Percentiles rank a stretch among this genome's conserved stretches.
Conservation (phyloP, 2,888 invertebrate species). For the Girardia tigrina region DNA sequence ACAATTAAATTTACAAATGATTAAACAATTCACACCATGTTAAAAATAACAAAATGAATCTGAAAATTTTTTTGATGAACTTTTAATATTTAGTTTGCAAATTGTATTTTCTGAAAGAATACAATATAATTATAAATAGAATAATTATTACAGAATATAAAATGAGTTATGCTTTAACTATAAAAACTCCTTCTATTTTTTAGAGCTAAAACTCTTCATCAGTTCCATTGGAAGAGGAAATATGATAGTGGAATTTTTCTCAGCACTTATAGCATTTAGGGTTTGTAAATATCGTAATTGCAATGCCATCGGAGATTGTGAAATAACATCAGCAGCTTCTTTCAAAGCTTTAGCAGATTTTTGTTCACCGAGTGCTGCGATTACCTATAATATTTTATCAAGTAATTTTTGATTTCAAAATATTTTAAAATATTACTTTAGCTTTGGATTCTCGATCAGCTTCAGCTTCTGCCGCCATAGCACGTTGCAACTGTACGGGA, state of each 20-base stretch:
- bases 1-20: too few species aligned
- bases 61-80: too few species aligned
- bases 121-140: too few species aligned
- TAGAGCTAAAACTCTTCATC: not conserved
- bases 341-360: constrained; percentile 5
- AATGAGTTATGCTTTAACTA: too few species aligned
- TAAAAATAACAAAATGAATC: too few species aligned
- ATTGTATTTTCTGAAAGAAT: too few species aligned
- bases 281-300: constrained; percentile 16
- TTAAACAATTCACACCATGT: too few species aligned
- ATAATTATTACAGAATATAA: too few species aligned
- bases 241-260: constrained; percentile 5
- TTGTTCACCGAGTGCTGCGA: constrained; percentile 11
- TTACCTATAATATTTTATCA: not conserved
- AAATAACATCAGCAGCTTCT: constrained; percentile 1
- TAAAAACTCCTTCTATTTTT: constrained; percentile 11
- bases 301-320: not conserved
- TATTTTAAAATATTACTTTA: not conserved
- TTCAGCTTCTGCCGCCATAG: constrained; percentile 3
- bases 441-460: constrained; percentile 13
- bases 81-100: too few species aligned
- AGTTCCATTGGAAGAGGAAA: constrained; percentile 23
- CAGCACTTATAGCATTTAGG: not conserved
- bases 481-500: not conserved
- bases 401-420: not conserved